A percentile compares a stretch with the other conserved stretches of the same genome.
Evolutionary conservation across 2,113 vertebrate genomes (phyloP).

Genomic region (Montifringilla adamsi): DNA sequence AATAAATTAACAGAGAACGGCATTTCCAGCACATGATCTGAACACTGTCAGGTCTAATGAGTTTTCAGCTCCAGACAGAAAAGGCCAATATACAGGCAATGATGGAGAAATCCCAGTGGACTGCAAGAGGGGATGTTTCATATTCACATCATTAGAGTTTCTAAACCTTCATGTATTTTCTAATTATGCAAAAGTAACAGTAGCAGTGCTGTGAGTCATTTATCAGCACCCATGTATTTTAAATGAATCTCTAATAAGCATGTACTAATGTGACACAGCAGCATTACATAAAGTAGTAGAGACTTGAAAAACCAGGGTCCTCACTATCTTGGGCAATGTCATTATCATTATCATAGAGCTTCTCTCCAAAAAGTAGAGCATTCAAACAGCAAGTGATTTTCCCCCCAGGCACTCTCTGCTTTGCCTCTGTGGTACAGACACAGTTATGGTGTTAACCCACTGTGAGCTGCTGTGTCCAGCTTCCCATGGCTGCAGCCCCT

Average conservation of each 20-base stretch:
- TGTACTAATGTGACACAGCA: slow-evolving; percentile 15
- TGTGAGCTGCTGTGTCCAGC: background rate
- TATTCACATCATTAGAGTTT: slow-evolving; percentile 9
- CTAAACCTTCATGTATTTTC: slow-evolving; percentile 8
- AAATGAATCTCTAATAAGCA: slow-evolving; percentile 23
- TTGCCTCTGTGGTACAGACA: background rate
- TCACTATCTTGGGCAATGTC: slow-evolving; percentile 43
- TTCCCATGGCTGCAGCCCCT: too few species aligned
- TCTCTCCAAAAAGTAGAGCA: slow-evolving; percentile 51
- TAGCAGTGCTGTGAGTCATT: background rate
- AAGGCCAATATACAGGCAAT: background rate
- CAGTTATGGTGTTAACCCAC: background rate
- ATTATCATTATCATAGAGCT: slow-evolving; percentile 20
- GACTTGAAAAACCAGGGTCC: slow-evolving; percentile 19
- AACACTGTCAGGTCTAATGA: slow-evolving; percentile 42
- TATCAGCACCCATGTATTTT: slow-evolving; percentile 45
- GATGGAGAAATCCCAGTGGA: slow-evolving; percentile 20
- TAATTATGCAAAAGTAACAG: slow-evolving; percentile 16
- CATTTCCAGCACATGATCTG: slow-evolving; percentile 9
- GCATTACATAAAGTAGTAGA: slow-evolving; percentile 25
- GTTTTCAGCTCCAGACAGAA: slow-evolving; percentile 29
- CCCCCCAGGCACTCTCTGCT: background rate
- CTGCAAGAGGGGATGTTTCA: background rate
- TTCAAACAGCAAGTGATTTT: slow-evolving; percentile 30
- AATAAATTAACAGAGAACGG: slow-evolving; percentile 10